These are phyloP conservation scores for Buphagus erythrorhynchus DNA, from an alignment of 2,797 vertebrate genomes.

Conservation along the genomic window DNA sequence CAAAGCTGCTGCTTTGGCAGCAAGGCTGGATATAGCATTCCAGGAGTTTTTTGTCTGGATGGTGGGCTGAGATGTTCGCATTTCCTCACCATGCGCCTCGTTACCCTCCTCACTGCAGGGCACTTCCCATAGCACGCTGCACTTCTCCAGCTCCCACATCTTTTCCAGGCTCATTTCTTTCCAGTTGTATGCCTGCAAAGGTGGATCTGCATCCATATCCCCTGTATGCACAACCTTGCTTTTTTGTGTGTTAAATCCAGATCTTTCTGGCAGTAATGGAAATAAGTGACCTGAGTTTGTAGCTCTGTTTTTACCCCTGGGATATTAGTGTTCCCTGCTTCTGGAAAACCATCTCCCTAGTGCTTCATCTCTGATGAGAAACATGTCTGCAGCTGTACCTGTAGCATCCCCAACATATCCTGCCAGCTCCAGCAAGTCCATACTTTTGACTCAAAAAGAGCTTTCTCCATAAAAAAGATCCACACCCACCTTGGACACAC, in stretches of 20 bases:
- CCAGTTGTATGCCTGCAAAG: background rate
- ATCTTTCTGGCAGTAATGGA: background rate
- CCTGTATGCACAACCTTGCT: background rate
- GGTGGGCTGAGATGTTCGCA: accelerated
- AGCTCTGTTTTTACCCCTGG: background rate
- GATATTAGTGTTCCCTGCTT: background rate
- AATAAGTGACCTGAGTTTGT: background rate
- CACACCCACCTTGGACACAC: accelerated
- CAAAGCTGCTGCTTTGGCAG: background rate
- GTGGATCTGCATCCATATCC: background rate
- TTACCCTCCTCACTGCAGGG: accelerated
- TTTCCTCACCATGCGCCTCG: accelerated
- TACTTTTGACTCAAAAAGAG: background rate
- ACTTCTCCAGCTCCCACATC: background rate
- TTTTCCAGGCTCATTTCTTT: background rate
- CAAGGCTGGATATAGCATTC: background rate
- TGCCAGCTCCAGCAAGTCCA: background rate
- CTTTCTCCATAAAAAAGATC: background rate
- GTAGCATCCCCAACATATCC: background rate
- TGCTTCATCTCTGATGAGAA: background rate
- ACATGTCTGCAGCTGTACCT: background rate
- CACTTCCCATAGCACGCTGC: accelerated
- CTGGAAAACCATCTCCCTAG: background rate
- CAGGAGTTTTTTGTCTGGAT: background rate
- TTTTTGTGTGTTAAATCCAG: background rate